phyloP scores from a whole-genome alignment of 2,888 invertebrate genomes.

The Isoperla grammatica region DNA sequence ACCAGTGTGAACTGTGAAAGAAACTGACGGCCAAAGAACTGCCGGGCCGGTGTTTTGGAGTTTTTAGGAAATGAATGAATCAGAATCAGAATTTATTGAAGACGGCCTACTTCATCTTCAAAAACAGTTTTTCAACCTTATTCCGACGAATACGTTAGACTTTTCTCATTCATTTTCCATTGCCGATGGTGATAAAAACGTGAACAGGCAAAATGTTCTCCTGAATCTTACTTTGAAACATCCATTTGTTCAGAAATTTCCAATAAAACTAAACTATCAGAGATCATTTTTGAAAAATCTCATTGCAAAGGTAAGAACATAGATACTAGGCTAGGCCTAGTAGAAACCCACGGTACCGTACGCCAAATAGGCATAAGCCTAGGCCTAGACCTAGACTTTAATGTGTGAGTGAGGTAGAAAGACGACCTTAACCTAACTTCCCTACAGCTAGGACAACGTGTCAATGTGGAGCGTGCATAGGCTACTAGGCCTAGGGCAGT shows the following conservation, averaged over 20 bases:
- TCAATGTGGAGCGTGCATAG: too few species aligned
- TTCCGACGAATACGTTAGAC: not conserved
- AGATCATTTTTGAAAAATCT: constrained; percentile 60
- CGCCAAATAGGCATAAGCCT: not conserved
- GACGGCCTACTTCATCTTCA: not conserved
- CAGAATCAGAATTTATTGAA: not conserved
- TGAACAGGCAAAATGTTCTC: constrained; percentile 50
- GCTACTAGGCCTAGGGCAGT: too few species aligned
- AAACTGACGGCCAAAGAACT: too few species aligned
- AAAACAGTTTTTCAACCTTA: constrained; percentile 3
- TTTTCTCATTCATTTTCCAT: not conserved
- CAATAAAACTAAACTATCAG: constrained; percentile 57
- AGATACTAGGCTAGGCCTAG: too few species aligned
- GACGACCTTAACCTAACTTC: too few species aligned
- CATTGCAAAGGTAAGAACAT: constrained; percentile 43
- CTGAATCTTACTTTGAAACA: constrained; percentile 54
- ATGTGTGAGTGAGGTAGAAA: too few species aligned
- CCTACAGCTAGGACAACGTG: too few species aligned
- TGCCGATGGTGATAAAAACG: constrained; percentile 41
- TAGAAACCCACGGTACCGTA: not conserved
- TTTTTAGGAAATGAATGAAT: constrained; percentile 5
- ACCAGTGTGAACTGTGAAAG: too few species aligned
- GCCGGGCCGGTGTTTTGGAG: too few species aligned
- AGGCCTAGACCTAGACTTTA: not conserved
- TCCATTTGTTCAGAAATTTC: constrained; percentile 51